Conservation (phyloP, 2,888 invertebrate genomes). For the Leistus spinibarbis region DNA sequence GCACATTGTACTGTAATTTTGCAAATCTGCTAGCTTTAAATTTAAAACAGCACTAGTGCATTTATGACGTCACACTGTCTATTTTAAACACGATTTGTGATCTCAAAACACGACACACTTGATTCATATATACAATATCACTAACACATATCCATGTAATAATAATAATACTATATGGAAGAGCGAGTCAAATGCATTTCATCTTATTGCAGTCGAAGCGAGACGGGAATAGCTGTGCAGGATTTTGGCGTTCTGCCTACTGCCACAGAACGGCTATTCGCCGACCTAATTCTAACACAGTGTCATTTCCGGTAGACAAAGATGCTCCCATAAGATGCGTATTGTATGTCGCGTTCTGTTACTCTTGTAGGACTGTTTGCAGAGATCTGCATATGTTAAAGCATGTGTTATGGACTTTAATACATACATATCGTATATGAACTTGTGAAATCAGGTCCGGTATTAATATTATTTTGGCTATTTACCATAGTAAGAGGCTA, state of each 20-base stretch:
- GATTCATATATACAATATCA: background rate
- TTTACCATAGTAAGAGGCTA: too few relatives aligned
- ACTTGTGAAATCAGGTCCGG: background rate
- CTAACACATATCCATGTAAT: constrained; percentile 1
- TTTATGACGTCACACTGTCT: background rate
- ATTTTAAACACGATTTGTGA: background rate
- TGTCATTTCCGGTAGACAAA: constrained; percentile 37
- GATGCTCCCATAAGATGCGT: background rate
- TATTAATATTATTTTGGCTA: too few relatives aligned
- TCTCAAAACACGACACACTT: background rate
- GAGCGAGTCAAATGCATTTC: background rate
- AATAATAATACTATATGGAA: background rate
- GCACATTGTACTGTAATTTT: background rate
- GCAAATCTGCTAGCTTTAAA: background rate
- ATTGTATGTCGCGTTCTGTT: background rate
- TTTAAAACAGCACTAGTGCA: background rate
- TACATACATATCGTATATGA: background rate
- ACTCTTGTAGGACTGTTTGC: background rate
- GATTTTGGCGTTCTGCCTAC: constrained; percentile 1
- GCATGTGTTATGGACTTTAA: background rate
- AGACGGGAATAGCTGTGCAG: background rate
- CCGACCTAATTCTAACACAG: constrained; percentile 34
- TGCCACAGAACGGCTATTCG: constrained; percentile 27
- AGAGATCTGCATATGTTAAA: background rate
- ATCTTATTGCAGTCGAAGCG: background rate